Conservation (phyloP, 2,113 vertebrate species). For the Anguilla rostrata region DNA sequence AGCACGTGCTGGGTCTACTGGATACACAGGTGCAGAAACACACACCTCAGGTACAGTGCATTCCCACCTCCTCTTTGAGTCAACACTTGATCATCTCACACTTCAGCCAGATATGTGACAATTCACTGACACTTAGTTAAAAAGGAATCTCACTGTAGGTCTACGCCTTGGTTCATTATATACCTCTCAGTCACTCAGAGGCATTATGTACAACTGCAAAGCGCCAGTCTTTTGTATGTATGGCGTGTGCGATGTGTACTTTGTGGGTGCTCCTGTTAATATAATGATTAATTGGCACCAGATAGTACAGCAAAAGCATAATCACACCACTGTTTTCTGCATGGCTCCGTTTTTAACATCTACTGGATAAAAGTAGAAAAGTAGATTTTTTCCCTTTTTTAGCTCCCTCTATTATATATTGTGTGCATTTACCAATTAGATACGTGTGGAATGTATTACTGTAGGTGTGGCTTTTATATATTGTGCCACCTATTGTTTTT, state of each 20-base stretch:
- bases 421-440: no score
- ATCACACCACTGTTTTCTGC: not conserved
- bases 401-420: no score
- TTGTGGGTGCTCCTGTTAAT: no score
- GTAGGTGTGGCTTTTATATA: no score
- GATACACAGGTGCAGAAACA: slow-evolving; percentile 43
- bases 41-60: not conserved
- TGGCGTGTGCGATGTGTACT: no score
- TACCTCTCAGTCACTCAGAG: no score
- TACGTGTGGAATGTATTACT: no score
- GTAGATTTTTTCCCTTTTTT: no score
- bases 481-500: no score
- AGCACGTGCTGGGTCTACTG: slow-evolving; percentile 35
- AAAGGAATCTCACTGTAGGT: not conserved
- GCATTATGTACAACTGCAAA: no score
- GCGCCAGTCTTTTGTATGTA: no score
- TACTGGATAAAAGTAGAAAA: no score
- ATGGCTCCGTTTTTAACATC: not conserved
- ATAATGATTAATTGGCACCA: not conserved
- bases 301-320: not conserved
- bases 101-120: not conserved
- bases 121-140: not conserved
- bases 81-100: not conserved
- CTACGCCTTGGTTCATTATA: not conserved
- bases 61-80: not conserved